Percentiles rank a stretch among this genome's conserved stretches.
Evolutionary conservation across 92 coral and sea anemone species (phyloP).

Genomic region (Desmophyllum pertusum): DNA sequence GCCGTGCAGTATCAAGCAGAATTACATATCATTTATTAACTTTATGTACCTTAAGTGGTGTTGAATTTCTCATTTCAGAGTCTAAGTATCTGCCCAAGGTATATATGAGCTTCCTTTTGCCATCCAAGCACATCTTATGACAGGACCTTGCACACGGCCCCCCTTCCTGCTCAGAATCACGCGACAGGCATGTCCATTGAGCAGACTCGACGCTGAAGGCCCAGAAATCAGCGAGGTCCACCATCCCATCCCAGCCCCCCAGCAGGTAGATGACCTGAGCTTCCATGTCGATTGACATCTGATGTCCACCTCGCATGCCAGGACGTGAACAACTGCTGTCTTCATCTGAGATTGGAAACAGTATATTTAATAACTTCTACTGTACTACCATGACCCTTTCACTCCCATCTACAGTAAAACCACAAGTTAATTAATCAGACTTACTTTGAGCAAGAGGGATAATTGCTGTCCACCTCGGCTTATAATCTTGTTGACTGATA

Average conservation of each 20-base stretch:
- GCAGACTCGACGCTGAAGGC: constrained; percentile 72
- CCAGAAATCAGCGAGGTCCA: constrained; percentile 96
- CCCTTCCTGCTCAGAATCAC: constrained; percentile 92
- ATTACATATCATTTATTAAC: too few relatives aligned
- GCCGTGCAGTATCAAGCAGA: too few relatives aligned
- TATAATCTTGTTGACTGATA: constrained; percentile 85
- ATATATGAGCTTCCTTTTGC: constrained; percentile 83
- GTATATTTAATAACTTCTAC: neutral
- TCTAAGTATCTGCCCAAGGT: constrained; percentile 95
- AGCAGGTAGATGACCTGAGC: constrained; percentile 81
- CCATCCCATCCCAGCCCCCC: constrained; percentile 99
- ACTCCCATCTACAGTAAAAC: too few relatives aligned
- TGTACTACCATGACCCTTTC: neutral
- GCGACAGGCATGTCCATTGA: constrained; percentile 85
- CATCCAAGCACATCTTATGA: constrained; percentile 94
- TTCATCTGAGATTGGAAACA: constrained; percentile 20
- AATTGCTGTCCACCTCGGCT: constrained; percentile 92
- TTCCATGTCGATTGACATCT: constrained; percentile 94
- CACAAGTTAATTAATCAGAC: too few relatives aligned
- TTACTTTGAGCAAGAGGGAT: constrained; percentile 65
- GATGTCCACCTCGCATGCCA: constrained; percentile 99
- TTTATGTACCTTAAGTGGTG: constrained; percentile 93
- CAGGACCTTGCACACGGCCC: constrained; percentile 99
- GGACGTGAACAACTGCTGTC: constrained; percentile 60
- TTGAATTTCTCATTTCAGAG: constrained; percentile 80